phyloP scores from a whole-genome alignment of 2,888 invertebrate genomes.

The Mythimna albipuncta region DNA sequence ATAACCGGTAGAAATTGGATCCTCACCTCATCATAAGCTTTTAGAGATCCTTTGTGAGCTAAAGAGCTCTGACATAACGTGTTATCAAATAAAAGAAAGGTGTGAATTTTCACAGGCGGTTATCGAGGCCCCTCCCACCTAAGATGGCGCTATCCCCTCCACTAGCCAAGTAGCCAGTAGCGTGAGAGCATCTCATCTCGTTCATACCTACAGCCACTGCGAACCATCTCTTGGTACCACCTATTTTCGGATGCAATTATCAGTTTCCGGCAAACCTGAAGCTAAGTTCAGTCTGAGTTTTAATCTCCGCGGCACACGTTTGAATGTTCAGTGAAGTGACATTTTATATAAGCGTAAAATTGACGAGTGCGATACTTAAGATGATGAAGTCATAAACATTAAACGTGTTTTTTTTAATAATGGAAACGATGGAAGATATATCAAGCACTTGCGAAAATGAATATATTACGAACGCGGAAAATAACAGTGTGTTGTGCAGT shows the following conservation, averaged over 20 bases:
- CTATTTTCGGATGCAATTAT: constrained; percentile 90
- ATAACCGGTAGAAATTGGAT: constrained; percentile 85
- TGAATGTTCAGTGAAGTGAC: constrained; percentile 50
- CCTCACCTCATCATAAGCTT: constrained; percentile 88
- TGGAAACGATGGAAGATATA: constrained; percentile 83
- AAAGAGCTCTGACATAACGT: constrained; percentile 89
- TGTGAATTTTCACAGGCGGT: constrained; percentile 90
- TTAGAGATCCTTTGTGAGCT: constrained; percentile 88
- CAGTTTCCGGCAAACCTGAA: constrained; percentile 74
- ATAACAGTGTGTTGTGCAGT: constrained; percentile 63
- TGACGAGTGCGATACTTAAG: constrained; percentile 7
- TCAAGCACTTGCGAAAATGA: constrained; percentile 87
- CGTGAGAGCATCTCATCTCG: constrained; percentile 78
- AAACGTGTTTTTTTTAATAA: constrained; percentile 58
- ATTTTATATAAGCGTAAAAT: constrained; percentile 4
- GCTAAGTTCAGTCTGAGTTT: constrained; percentile 72
- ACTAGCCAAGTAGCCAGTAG: constrained; percentile 81
- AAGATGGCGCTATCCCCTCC: constrained; percentile 89
- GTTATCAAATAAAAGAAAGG: constrained; percentile 91
- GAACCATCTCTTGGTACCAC: constrained; percentile 80
- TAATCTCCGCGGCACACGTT: constrained; percentile 54
- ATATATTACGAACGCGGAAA: constrained; percentile 62
- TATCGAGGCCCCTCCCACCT: constrained; percentile 84
- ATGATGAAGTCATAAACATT: constrained; percentile 46
- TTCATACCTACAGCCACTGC: constrained; percentile 85